Evolutionary conservation across 2,797 vertebrate species (phyloP), one percentile per base, ranked within the genome.

Genomic region (Mionectes olivaceus): DNA sequence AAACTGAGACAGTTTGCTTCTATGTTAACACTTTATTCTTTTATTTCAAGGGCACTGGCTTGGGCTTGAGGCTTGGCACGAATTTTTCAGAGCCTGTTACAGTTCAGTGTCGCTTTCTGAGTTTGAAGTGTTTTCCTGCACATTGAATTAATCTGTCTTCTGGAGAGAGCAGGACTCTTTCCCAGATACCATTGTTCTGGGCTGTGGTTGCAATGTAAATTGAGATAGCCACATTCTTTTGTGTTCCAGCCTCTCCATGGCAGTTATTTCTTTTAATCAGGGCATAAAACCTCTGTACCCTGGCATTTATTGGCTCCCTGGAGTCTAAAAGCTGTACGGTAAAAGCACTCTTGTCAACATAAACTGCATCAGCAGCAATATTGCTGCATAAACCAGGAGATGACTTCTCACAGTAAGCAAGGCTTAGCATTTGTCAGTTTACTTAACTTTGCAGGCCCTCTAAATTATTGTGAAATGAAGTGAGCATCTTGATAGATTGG

Each of bases 231-330:
- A 7, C 0, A 2, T 50, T 63, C 87, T 91, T 93, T 94, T 83
- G 55, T 90, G 67, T 92, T 90, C 83, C 76, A 82, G 53, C 70
- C 41, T 89, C 83, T 95, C 94, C 91, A 78, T 92, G 90, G 75
- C 89, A 93, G 80, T 96, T 90, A 79, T 77, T 43, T 89, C 57
- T 79, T 86, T 93, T 44, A 92, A 95, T 94, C 78, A 55, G 74
- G 86, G 60, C 75, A 57, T 92, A 87, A 95, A 95, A 86, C 67
- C 64, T 87, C 86, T 73, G 82, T 94, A 60, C 83, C 73, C 35
- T 90, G 93, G 57, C 71, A 12, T 95, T 83, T 92, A 35, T 61
- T 44, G 14, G 56, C 55, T 95, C 90, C 70, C 49, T 60, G 87
- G 68, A 77, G 90, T 63, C 86, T 74, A 24, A 83, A 80, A 93